Base-by-base conservation (phyloP, 2,113 vertebrate genomes). In the Motacilla tschutschensis region DNA sequence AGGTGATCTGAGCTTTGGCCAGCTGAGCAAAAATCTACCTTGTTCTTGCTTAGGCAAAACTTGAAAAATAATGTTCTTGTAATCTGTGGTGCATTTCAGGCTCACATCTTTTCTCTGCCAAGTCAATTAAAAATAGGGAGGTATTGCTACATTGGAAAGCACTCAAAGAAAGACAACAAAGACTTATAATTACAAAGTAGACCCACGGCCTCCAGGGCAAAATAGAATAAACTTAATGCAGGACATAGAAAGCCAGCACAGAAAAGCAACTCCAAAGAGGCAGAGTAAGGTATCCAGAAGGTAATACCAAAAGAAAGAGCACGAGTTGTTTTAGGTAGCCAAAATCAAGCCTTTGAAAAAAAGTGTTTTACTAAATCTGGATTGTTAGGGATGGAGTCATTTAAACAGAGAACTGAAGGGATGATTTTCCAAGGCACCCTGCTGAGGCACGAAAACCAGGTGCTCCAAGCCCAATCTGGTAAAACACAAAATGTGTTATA, bases 91-190 rank as follows among this genome's bases (percentile, higher is more conserved):
- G 65, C 69, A 35, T 75, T 82, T 74, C 58, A 83, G 38, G 36
- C 65, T 87, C 41, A 31, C 62, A 83, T 60, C 14, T 57, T 85
- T 83, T 57, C 69, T 67, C 65, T 80, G 93, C 85, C 93, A 94
- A 94, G 69, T 67, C 93, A 87, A 94, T 91, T 92, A 90, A 89
- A 93, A 90, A 77, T 67, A 80, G 65, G 73, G 50, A 91, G 57
- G 53, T 79, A 46, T 35, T 83, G 46, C 46, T 85, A 46, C 54
- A 31, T 2, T 93, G 89, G 91, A 92, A 74, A 85, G 57, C 67
- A 58, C 35, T 93, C 76, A 91, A 72, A 90, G 82, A 82, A 88
- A 77, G 24, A 62, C 83, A 91, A 74, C 48, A 75, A 92, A 83
- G 62, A 67, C 73, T 87, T 78, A 20, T 25, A 82, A 91, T 91